These are phyloP conservation scores for Aegithalos caudatus DNA, from an alignment of 2,113 vertebrate species.

Conservation along the genomic window DNA sequence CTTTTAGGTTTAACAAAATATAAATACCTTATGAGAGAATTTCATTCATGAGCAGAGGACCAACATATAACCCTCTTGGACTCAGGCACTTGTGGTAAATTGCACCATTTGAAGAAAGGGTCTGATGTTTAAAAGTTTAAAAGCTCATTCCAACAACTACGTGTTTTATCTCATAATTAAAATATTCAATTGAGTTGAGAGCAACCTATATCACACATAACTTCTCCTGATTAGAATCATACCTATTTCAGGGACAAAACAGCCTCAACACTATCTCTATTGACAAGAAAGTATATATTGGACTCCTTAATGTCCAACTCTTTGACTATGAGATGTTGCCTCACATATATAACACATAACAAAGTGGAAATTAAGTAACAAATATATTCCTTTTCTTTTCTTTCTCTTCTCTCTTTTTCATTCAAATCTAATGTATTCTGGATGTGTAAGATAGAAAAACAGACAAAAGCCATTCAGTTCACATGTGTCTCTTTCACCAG, in stretches of 20 bases:
- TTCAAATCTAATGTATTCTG: neutral
- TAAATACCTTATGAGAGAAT: neutral
- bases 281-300: neutral
- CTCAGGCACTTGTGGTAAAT: neutral
- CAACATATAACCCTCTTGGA: neutral
- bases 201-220: neutral
- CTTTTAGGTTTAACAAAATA: neutral
- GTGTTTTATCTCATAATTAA: neutral
- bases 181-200: neutral
- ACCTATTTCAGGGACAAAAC: neutral
- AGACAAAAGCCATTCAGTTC: neutral
- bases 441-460: neutral
- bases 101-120: neutral
- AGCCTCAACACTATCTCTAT: neutral
- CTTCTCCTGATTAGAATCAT: neutral
- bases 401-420: neutral
- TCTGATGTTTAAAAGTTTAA: neutral
- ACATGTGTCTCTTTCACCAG: neutral
- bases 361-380: neutral
- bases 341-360: neutral
- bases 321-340: neutral
- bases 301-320: neutral
- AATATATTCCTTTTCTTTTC: neutral
- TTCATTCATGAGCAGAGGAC: neutral
- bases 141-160: neutral